phyloP scores from a whole-genome alignment of 2,888 invertebrate species.

The Lithosia quadra region DNA sequence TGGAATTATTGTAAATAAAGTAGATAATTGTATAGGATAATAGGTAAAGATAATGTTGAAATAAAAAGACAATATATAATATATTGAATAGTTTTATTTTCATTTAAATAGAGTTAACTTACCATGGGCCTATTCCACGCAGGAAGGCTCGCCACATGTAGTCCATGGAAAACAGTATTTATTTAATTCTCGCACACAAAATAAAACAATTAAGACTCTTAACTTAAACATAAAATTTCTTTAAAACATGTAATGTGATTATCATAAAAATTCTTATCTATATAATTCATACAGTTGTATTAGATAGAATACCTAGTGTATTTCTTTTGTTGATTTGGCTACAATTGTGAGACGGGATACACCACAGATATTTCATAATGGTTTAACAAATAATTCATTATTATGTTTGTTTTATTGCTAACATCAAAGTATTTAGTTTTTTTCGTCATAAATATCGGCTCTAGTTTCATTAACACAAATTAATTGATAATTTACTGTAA shows the following conservation, averaged over 20 bases:
- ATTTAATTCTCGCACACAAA: conserved; percentile 77
- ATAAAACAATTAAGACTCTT: conserved; percentile 54
- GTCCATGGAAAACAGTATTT: conserved; percentile 84
- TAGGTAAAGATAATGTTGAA: conserved; percentile 41
- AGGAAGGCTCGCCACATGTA: conserved; percentile 78
- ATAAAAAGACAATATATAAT: conserved; percentile 60
- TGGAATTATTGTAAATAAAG: conserved; percentile 38
- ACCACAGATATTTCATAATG: conserved; percentile 22
- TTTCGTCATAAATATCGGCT: conserved; percentile 28
- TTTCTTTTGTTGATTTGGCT: conserved; percentile 25
- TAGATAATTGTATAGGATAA: conserved; percentile 21
- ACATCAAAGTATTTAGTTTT: conserved; percentile 46
- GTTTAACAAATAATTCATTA: conserved; percentile 29
- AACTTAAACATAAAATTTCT: conserved; percentile 49
- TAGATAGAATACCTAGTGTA: conserved; percentile 51
- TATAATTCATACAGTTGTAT: conserved; percentile 42
- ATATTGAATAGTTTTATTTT: conserved; percentile 74
- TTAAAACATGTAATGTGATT: conserved; percentile 42
- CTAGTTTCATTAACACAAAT: conserved; percentile 34
- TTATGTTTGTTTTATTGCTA: conserved; percentile 44
- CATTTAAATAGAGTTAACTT: conserved; percentile 78
- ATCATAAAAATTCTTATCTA: conserved; percentile 40
- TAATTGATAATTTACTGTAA: conserved; percentile 36
- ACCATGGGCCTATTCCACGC: conserved; percentile 83
- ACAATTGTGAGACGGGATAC: conserved; percentile 27